phyloP scores from a whole-genome alignment of 2,888 invertebrate genomes.

The Latrodectus hesperus region DNA sequence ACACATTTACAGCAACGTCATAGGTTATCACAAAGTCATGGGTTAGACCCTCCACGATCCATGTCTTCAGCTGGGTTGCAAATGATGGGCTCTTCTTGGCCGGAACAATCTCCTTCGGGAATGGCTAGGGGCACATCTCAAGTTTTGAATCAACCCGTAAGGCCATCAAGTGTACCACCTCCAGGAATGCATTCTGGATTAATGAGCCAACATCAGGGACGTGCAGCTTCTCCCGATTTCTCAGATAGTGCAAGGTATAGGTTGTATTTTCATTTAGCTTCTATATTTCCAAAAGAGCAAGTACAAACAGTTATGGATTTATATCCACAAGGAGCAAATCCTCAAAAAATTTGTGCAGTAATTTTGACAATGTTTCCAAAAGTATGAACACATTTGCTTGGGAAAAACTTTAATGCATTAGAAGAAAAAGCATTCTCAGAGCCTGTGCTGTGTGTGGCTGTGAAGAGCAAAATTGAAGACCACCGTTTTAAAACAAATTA shows the following conservation, averaged over 20 bases:
- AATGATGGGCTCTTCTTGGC: conserved; percentile 62
- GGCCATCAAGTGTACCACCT: conserved; percentile 72
- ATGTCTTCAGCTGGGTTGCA: conserved; percentile 50
- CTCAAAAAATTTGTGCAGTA: conserved; percentile 90
- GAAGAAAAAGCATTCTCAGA: too few species aligned
- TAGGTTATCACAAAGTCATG: conserved; percentile 59
- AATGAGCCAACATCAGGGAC: conserved; percentile 19
- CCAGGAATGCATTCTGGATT: conserved; percentile 72
- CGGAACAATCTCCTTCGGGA: conserved; percentile 48
- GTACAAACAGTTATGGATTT: conserved; percentile 91
- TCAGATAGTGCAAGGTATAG: conserved; percentile 82
- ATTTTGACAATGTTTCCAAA: conserved; percentile 83
- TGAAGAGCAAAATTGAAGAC: too few species aligned
- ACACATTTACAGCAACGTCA: conserved; percentile 49
- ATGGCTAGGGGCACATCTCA: conserved; percentile 54
- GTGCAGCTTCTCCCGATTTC: conserved; percentile 58
- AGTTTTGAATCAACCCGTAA: conserved; percentile 69
- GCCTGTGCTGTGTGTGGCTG: too few species aligned
- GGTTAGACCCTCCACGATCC: conserved; percentile 61
- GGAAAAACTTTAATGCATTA: too few species aligned
- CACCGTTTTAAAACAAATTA: too few species aligned
- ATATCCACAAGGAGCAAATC: conserved; percentile 91
- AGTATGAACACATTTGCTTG: conserved; percentile 20
- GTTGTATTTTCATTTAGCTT: conserved; percentile 90
- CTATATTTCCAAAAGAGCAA: conserved; percentile 91